These are phyloP conservation scores for Aphrophora alni DNA, from an alignment of 2,888 invertebrate genomes.

Conservation along the genomic window DNA sequence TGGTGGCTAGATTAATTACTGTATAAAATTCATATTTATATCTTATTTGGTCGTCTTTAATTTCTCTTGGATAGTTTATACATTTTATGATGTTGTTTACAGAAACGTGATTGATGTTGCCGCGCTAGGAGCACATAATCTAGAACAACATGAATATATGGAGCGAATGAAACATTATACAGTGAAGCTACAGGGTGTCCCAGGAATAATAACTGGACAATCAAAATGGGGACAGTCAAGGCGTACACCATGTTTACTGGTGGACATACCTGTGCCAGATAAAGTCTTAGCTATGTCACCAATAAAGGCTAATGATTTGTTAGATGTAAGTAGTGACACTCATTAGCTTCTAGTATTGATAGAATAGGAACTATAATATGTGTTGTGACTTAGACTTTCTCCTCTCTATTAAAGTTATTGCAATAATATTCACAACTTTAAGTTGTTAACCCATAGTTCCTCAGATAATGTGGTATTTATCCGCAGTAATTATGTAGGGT, in stretches of 20 bases:
- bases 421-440: too few relatives aligned
- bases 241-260: slow-evolving; percentile 59
- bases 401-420: too few relatives aligned
- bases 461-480: too few relatives aligned
- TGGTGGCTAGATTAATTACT: too few relatives aligned
- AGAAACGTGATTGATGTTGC: slow-evolving; percentile 96
- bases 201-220: slow-evolving; percentile 21
- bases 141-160: slow-evolving; percentile 88
- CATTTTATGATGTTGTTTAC: slow-evolving; percentile 53
- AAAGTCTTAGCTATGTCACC: slow-evolving; percentile 69
- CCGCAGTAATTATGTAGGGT: too few relatives aligned
- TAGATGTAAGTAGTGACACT: slow-evolving; percentile 64
- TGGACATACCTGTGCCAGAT: slow-evolving; percentile 78
- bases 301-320: slow-evolving; percentile 67
- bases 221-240: slow-evolving; percentile 51
- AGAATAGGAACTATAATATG: too few relatives aligned
- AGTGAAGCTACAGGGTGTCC: slow-evolving; percentile 53
- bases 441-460: too few relatives aligned
- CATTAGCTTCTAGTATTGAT: too few relatives aligned
- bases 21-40: too few relatives aligned
- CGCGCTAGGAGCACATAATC: slow-evolving; percentile 83
- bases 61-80: too few relatives aligned
- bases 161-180: slow-evolving; percentile 73
- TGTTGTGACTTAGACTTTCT: too few relatives aligned
- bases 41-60: too few relatives aligned